Evolutionary conservation across 2,888 invertebrate genomes (phyloP).

Genomic region (Hirtodrosophila duncani): DNA sequence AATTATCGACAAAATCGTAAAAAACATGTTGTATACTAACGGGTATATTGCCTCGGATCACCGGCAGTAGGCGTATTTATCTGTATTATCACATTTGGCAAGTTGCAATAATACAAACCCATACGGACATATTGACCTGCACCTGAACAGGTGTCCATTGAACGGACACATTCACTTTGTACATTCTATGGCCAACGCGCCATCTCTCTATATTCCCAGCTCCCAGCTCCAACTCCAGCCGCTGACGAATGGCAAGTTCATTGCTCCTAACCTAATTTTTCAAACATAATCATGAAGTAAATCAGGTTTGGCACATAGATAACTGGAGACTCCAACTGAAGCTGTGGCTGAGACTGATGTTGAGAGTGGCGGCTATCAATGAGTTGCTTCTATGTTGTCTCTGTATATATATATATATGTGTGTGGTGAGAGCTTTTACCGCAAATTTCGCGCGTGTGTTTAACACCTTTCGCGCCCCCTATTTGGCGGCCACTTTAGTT

Average conservation of each 20-base stretch:
- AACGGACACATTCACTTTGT: constrained; percentile 46
- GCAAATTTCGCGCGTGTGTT: constrained; percentile 63
- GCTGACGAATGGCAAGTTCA: constrained; percentile 72
- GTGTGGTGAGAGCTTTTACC: constrained; percentile 63
- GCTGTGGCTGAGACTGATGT: constrained; percentile 43
- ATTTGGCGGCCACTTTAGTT: constrained; percentile 13
- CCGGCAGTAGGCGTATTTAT: background rate
- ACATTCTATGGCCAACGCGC: constrained; percentile 3
- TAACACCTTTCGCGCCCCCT: constrained; percentile 62
- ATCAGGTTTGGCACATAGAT: constrained; percentile 69
- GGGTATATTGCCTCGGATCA: too few species aligned
- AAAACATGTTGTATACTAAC: too few species aligned
- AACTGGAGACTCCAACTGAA: constrained; percentile 35
- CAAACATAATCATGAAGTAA: constrained; percentile 74
- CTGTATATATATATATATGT: constrained; percentile 23
- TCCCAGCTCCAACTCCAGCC: constrained; percentile 39
- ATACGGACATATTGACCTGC: constrained; percentile 37
- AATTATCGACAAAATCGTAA: too few species aligned
- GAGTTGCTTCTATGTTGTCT: constrained; percentile 13
- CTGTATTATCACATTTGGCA: background rate
- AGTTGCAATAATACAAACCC: constrained; percentile 39
- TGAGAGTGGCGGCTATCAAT: constrained; percentile 47
- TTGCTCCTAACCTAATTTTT: constrained; percentile 78
- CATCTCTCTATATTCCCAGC: constrained; percentile 6
- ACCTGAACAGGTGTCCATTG: constrained; percentile 60